Base-by-base conservation (phyloP, 2,888 invertebrate genomes). In the Caenorhabditis becei region DNA sequence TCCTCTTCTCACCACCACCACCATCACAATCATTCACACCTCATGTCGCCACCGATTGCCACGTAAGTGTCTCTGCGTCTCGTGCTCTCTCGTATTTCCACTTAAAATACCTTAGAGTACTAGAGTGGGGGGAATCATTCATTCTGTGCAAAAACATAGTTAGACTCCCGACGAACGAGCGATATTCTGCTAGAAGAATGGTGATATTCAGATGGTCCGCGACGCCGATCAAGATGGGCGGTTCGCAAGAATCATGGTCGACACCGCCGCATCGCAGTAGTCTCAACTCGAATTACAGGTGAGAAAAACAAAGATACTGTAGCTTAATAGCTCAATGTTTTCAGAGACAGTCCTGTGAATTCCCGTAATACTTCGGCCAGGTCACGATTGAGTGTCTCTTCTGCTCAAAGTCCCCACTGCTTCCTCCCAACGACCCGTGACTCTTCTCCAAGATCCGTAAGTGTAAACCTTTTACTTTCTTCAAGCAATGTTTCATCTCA, bases 361-460 rank as follows among this genome's bases (percentile, higher is more conserved):
- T 85, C 85, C 3, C 82, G 83, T 18, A 82, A 85, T 69, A 83
- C 83, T 18, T 85, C 85, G 14, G 82, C 83, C 28, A 74, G 85
- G 37, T 85, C 85, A 23, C 65, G 83, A 58, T 58, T 83, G 49
- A 85, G 85, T 72, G 78, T 78, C n/a, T 82, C 80, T n/a, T 85
- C 85, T 23, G 69, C 78, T 47, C 80, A 81, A 63, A 83, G 83
- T 24, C 85, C 85, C 1, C 82, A 81, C 37, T 82, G 83, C 44
- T 85, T 71, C 24, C 62, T 82, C 3, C 83, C 82, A 35, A 83
- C 83, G 16, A 80, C 80, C 3, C 74, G 83, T 41, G 83, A 83
- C 54, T 83, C 82, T 28, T 83, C 83, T 18, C 85, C 85, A 37
- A 75, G 82, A 79, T 83, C 85, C 26, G 84, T 83, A 54, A 47